Evolutionary conservation across 2,797 vertebrate genomes (phyloP), one percentile per base, ranked within the genome.

Genomic region (Nannoperca australis): DNA sequence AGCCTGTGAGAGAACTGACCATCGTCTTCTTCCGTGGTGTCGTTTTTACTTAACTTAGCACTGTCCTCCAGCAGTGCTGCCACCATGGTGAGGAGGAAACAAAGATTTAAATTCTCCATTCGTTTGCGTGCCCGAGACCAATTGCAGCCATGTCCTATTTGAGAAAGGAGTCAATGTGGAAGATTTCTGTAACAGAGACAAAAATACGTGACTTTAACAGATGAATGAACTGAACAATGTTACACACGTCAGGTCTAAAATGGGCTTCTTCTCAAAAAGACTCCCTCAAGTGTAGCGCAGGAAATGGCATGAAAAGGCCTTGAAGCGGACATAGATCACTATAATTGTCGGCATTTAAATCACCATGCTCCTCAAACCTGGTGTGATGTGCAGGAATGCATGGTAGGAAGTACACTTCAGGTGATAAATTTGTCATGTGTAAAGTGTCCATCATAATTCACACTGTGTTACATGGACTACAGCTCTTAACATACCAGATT

Each of bases 241-340:
- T 67, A 32, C 17, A 70, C 67, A 78, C 78, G 24, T 60, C 22
- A 15, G 74, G 49, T 72, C 18, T 49, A 65, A 79, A 76, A 45
- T 5, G 7, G 61, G 40, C 27, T 38, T 79, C 42, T 68, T 65
- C 66, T 89, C 61, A 81, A 82, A 86, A 75, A 84, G 67, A 81
- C 71, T 85, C 63, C 70, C 70, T 88, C 50, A 78, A 74, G 88
- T 71, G 71, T 78, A 73, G 63, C 58, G 69, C 66, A 85, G 70
- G 73, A 86, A 88, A 90, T 82, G 83, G 67, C 82, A 85, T 72
- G 53, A 87, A 88, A 89, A 88, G 66, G 73, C 75, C 80, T 79
- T 81, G 78, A 76, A 90, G 79, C 73, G 76, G 78, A 85, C 76
- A 85, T 83, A 76, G 59, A 91, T 91, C 71, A 90, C 85, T 80